Percentiles rank a stretch among this genome's conserved stretches.
Evolutionary conservation across 2,888 invertebrate genomes (phyloP).

Genomic region (Acheta domesticus): DNA sequence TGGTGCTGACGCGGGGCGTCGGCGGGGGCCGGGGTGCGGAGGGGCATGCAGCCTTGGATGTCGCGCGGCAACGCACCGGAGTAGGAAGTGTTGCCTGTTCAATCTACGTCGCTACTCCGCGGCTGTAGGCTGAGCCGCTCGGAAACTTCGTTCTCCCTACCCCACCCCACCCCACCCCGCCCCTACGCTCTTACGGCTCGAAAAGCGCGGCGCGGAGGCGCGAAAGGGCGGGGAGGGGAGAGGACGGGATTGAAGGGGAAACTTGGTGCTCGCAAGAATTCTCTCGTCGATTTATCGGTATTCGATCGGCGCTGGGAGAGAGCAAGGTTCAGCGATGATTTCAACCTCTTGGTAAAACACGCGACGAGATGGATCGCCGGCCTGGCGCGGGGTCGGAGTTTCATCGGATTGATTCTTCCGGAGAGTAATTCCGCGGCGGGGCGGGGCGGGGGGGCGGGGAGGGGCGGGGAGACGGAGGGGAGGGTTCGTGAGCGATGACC

Average conservation of each 20-base stretch:
- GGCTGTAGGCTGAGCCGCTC: too few relatives aligned
- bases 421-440: background rate
- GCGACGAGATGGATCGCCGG: background rate
- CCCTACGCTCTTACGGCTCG: background rate
- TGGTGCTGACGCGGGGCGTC: too few relatives aligned
- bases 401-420: slow-evolving; percentile 18
- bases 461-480: background rate
- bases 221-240: background rate
- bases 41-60: background rate
- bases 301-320: background rate
- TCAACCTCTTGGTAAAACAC: slow-evolving; percentile 18
- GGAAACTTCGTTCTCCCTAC: background rate
- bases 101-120: background rate
- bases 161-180: background rate
- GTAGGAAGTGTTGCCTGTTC: slow-evolving; percentile 10
- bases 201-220: background rate
- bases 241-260: background rate
- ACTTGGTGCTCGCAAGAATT: background rate
- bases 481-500: background rate
- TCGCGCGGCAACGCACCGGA: background rate
- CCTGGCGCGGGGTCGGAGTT: background rate
- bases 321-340: slow-evolving; percentile 18
- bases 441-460: background rate
- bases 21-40: too few relatives aligned
- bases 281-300: slow-evolving; percentile 9